Percentiles rank a stretch among this genome's conserved stretches.
These are phyloP conservation scores for Heliconius eleuchia DNA, from an alignment of 1,140 invertebrate genomes.

Conservation along the genomic window DNA sequence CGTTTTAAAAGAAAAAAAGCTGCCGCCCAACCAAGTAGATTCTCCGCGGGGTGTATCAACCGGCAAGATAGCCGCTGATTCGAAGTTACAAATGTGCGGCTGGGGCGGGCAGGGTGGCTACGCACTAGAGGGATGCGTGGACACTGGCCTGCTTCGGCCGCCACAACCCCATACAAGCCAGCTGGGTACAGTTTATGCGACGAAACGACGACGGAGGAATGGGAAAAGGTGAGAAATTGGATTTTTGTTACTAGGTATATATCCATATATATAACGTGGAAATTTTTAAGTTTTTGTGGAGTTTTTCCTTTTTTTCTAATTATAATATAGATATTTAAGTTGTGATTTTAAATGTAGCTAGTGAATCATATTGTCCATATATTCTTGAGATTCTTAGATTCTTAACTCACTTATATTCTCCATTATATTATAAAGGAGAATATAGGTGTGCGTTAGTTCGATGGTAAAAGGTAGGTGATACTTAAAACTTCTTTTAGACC, in stretches of 20 bases:
- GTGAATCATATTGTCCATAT: too few relatives aligned
- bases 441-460: too few relatives aligned
- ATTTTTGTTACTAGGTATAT: neutral
- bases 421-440: too few relatives aligned
- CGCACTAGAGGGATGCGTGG: slow-evolving; percentile 72
- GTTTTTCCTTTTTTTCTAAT: neutral
- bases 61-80: slow-evolving; percentile 75
- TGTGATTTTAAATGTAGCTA: too few relatives aligned
- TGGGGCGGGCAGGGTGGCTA: slow-evolving; percentile 70
- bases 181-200: slow-evolving; percentile 96
- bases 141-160: slow-evolving; percentile 69
- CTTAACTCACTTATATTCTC: too few relatives aligned
- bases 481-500: too few relatives aligned
- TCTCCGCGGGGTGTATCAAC: slow-evolving; percentile 36
- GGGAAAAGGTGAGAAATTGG: slow-evolving; percentile 91
- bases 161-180: slow-evolving; percentile 86
- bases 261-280: neutral
- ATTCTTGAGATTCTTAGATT: too few relatives aligned
- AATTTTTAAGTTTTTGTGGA: neutral
- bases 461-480: too few relatives aligned
- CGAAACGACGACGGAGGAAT: slow-evolving; percentile 94
- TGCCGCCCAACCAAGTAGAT: slow-evolving; percentile 29
- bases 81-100: slow-evolving; percentile 73
- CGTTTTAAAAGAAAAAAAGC: slow-evolving; percentile 12
- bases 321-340: too few relatives aligned